Evolutionary conservation across 2,797 vertebrate genomes (phyloP).

Genomic region (Gobionotothen gibberifrons): DNA sequence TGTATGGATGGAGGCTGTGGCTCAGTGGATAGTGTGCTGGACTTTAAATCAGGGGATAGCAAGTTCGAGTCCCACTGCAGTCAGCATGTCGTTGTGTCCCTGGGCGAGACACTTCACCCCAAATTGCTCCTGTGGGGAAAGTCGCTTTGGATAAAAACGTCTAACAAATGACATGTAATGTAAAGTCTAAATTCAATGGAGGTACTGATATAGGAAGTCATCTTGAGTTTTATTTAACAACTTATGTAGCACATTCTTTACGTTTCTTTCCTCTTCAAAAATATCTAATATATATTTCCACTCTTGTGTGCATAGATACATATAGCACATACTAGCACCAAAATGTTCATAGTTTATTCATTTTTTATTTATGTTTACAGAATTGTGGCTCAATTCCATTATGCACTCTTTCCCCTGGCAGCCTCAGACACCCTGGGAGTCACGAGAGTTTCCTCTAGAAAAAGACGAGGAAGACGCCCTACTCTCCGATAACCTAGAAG

Average conservation of each 20-base stretch:
- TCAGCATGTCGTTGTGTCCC: no score
- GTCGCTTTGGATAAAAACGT: no score
- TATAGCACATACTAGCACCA: not conserved
- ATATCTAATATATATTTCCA: not conserved
- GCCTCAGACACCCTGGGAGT: conserved; percentile 66
- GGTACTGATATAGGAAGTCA: not conserved
- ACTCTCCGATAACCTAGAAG: conserved; percentile 23
- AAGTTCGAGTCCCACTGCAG: no score
- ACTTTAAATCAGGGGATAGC: no score
- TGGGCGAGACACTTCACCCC: no score
- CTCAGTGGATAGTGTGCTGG: no score
- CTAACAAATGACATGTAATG: no score
- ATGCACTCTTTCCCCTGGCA: conserved; percentile 28
- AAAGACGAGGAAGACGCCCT: conserved; percentile 46
- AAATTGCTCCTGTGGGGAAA: no score
- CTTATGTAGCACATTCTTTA: no score
- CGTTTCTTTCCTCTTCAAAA: not conserved
- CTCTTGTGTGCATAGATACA: not conserved
- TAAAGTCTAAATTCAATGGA: conserved; percentile 1
- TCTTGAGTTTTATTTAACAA: not conserved
- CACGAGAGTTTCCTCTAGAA: conserved; percentile 63
- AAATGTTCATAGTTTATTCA: no score
- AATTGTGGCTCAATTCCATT: not conserved
- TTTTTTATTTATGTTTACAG: not conserved
- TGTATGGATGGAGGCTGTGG: no score